Evolutionary conservation across 2,113 vertebrate genomes (phyloP).

Genomic region (Apaloderma vittatum): DNA sequence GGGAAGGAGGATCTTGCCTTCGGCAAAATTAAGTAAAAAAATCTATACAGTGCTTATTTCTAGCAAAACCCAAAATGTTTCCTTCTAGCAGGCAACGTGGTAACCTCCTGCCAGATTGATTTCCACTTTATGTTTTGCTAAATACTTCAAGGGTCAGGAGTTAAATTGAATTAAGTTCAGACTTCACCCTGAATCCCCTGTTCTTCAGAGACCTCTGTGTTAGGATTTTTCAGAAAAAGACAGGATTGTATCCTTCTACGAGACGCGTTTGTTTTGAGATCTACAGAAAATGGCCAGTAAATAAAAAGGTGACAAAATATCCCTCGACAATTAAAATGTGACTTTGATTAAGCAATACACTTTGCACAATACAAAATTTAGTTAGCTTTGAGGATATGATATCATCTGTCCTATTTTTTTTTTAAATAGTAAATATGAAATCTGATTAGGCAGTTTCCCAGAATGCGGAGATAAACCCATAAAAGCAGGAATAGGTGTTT

Average conservation of each 20-base stretch:
- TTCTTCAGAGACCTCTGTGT: background rate
- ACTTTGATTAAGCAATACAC: background rate
- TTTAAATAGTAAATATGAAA: constrained; percentile 4
- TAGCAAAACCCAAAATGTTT: background rate
- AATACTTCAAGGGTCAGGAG: background rate
- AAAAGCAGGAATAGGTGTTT: background rate
- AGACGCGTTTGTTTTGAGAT: background rate
- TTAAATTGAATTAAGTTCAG: background rate
- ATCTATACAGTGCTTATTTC: background rate
- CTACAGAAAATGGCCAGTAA: background rate
- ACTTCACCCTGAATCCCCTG: background rate
- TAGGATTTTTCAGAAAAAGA: background rate
- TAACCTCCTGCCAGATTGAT: background rate
- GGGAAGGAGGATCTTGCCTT: background rate
- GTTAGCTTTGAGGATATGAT: background rate
- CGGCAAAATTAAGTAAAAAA: background rate
- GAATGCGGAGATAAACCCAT: background rate
- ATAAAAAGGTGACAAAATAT: background rate
- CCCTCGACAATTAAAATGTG: background rate
- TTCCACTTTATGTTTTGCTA: background rate
- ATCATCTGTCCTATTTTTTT: background rate
- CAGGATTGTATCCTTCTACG: background rate
- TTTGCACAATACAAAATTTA: background rate
- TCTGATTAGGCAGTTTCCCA: background rate
- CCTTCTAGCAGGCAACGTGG: background rate